Evolutionary conservation across 2,113 vertebrate genomes (phyloP).

Genomic region (Stercorarius parasiticus): DNA sequence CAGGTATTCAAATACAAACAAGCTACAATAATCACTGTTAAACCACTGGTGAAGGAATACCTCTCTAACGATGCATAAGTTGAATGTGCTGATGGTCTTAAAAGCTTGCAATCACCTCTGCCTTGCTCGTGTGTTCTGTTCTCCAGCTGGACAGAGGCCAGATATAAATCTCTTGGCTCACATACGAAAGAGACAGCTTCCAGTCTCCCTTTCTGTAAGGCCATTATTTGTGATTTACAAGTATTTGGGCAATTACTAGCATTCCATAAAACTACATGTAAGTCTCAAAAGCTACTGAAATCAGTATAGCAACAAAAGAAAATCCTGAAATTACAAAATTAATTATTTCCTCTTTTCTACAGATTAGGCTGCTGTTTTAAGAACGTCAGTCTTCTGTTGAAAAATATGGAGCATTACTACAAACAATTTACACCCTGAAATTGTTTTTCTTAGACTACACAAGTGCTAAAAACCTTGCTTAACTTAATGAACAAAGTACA

Average conservation of each 20-base stretch:
- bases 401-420: neutral
- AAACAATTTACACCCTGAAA: neutral
- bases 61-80: neutral
- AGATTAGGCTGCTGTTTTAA: neutral
- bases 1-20: neutral
- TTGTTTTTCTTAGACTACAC: neutral
- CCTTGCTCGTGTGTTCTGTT: neutral
- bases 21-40: neutral
- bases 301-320: neutral
- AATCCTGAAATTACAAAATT: neutral
- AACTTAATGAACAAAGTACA: neutral
- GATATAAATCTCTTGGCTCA: constrained; percentile 18
- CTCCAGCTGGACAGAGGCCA: neutral
- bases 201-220: neutral
- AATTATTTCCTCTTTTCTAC: neutral
- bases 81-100: neutral
- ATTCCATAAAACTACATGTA: neutral
- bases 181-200: neutral
- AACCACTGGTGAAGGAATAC: neutral
- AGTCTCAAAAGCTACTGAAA: neutral
- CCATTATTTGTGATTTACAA: constrained; percentile 30
- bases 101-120: neutral
- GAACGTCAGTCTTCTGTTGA: neutral
- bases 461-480: neutral
- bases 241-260: neutral